phyloP scores from a whole-genome alignment of 2,113 vertebrate species.

The Globicephala melas region DNA sequence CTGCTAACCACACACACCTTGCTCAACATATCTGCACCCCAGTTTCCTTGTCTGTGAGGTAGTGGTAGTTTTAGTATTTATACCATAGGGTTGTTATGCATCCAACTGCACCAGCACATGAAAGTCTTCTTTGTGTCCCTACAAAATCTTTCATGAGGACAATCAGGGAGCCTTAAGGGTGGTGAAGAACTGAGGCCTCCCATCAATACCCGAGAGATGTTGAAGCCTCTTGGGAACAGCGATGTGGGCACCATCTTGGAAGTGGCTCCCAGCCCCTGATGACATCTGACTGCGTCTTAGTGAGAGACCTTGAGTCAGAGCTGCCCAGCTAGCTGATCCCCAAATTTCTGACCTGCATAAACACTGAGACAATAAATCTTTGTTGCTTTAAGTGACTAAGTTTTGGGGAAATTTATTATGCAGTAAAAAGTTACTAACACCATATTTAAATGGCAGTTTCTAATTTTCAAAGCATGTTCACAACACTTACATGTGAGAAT shows the following conservation, averaged over 20 bases:
- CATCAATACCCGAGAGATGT: rapidly evolving
- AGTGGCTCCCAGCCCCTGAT: background rate
- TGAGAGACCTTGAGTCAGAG: background rate
- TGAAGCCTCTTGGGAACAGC: background rate
- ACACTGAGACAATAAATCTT: background rate
- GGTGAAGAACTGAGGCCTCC: background rate
- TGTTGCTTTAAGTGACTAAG: background rate
- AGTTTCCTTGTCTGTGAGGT: background rate
- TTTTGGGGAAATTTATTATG: background rate
- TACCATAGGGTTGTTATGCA: background rate
- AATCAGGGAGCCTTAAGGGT: background rate
- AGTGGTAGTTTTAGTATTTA: background rate
- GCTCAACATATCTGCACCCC: rapidly evolving
- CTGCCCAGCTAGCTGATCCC: background rate
- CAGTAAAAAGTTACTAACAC: background rate
- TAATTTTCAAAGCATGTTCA: background rate
- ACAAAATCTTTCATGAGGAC: background rate
- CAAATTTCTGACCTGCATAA: background rate
- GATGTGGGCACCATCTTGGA: background rate
- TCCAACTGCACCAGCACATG: background rate
- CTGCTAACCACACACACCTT: background rate
- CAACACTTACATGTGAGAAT: background rate
- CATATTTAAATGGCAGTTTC: background rate
- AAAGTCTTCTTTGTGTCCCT: background rate
- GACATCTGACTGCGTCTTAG: background rate